Percentiles rank a stretch among this genome's conserved stretches.
Evolutionary conservation across 64 coral and sea anemone genomes (phyloP).

Genomic region (Stichodactyla mertensii): DNA sequence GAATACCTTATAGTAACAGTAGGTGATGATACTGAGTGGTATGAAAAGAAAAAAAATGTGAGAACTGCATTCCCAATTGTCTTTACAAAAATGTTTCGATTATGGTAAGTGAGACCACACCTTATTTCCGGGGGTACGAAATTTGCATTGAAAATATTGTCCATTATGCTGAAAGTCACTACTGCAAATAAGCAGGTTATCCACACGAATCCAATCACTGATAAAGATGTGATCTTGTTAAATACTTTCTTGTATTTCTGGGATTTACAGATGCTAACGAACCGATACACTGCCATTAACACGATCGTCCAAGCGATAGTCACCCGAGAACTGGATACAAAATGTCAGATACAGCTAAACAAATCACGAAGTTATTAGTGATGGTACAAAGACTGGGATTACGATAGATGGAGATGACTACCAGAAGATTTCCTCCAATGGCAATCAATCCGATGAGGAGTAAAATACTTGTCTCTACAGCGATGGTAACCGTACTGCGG

Average conservation of each 20-base stretch:
- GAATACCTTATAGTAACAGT: neutral
- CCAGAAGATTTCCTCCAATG: conserved; percentile 33
- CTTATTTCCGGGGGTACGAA: too few species aligned
- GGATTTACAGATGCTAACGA: neutral
- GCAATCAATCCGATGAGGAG: conserved; percentile 21
- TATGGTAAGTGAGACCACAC: neutral
- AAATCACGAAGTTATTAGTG: conserved; percentile 32
- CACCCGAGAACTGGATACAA: too few species aligned
- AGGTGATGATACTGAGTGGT: neutral
- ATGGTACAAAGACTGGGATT: conserved; percentile 39
- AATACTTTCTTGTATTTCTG: neutral
- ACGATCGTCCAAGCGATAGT: neutral
- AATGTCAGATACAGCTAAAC: too few species aligned
- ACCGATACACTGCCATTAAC: neutral
- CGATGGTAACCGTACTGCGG: neutral
- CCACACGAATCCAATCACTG: neutral
- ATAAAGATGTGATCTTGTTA: neutral
- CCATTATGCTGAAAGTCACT: too few species aligned
- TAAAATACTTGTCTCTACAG: conserved; percentile 22
- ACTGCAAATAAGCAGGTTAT: neutral
- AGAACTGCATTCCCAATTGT: neutral
- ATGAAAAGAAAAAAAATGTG: neutral
- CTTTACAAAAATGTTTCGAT: neutral
- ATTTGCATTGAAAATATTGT: too few species aligned
- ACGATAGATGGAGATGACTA: conserved; percentile 28